These are phyloP conservation scores for Sander vitreus DNA, from an alignment of 2,113 vertebrate species.

Conservation along the genomic window DNA sequence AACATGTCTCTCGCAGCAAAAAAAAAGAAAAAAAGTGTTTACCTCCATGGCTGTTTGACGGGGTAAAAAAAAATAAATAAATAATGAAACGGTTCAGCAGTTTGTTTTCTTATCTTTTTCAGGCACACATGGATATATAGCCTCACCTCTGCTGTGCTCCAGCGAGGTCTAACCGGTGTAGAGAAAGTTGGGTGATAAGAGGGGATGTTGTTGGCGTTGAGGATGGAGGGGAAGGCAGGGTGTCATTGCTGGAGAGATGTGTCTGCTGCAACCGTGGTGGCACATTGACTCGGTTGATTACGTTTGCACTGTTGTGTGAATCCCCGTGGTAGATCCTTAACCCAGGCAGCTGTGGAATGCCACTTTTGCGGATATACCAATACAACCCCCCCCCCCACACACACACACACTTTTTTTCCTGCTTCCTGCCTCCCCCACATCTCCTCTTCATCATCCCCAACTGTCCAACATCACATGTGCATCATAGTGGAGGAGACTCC, in stretches of 20 bases:
- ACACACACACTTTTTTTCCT: too few relatives aligned
- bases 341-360: constrained; percentile 60
- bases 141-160: constrained; percentile 36
- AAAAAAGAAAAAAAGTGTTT: neutral
- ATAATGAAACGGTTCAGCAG: constrained; percentile 44
- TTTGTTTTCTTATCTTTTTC: constrained; percentile 68
- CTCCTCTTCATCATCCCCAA: constrained; percentile 13
- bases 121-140: constrained; percentile 47
- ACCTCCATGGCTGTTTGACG: constrained; percentile 28
- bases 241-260: constrained; percentile 39
- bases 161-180: constrained; percentile 50
- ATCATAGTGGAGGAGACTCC: constrained; percentile 38
- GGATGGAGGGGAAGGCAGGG: constrained; percentile 21
- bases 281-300: constrained; percentile 67
- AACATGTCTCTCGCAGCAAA: constrained; percentile 23
- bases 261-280: constrained; percentile 56
- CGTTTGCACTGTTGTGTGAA: constrained; percentile 66
- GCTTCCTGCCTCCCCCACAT: neutral
- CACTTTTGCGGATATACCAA: constrained; percentile 47
- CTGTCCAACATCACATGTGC: constrained; percentile 46
- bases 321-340: constrained; percentile 60
- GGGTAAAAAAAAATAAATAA: constrained; percentile 6
- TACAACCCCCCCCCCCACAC: constrained; percentile 40
- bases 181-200: constrained; percentile 54
- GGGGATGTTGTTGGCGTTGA: constrained; percentile 11